Evolutionary conservation across 2,113 vertebrate genomes (phyloP).

Genomic region (Chiloscyllium plagiosum): DNA sequence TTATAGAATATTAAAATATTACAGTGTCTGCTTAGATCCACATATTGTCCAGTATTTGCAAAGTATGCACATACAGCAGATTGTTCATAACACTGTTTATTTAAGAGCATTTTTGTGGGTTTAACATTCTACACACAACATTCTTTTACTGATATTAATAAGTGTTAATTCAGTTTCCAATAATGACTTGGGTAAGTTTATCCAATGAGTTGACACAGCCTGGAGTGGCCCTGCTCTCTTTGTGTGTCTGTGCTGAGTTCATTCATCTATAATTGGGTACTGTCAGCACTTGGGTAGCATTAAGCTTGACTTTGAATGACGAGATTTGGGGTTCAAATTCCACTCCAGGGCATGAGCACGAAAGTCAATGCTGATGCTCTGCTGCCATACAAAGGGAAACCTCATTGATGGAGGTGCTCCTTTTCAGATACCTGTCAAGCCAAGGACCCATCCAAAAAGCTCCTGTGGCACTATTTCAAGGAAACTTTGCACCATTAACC

Average conservation of each 20-base stretch:
- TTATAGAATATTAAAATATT: background rate
- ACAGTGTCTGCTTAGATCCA: background rate
- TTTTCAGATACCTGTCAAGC: background rate
- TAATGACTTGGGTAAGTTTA: background rate
- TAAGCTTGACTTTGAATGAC: no score
- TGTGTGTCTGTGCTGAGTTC: background rate
- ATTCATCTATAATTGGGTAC: background rate
- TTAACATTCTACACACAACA: background rate
- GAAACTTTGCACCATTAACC: no score
- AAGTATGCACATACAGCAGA: background rate
- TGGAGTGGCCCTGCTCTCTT: background rate
- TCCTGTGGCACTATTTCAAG: background rate
- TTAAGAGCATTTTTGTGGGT: background rate
- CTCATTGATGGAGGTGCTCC: no score
- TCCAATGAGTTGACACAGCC: background rate
- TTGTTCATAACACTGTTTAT: background rate
- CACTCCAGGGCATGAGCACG: no score
- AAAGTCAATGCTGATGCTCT: no score
- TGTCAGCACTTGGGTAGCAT: background rate
- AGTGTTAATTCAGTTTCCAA: background rate
- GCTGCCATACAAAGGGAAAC: no score
- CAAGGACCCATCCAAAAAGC: background rate
- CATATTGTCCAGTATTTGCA: background rate
- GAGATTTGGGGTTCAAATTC: no score
- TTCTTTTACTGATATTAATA: background rate